phyloP scores from a whole-genome alignment of 2,888 invertebrate genomes.

The Tyria jacobaeae region DNA sequence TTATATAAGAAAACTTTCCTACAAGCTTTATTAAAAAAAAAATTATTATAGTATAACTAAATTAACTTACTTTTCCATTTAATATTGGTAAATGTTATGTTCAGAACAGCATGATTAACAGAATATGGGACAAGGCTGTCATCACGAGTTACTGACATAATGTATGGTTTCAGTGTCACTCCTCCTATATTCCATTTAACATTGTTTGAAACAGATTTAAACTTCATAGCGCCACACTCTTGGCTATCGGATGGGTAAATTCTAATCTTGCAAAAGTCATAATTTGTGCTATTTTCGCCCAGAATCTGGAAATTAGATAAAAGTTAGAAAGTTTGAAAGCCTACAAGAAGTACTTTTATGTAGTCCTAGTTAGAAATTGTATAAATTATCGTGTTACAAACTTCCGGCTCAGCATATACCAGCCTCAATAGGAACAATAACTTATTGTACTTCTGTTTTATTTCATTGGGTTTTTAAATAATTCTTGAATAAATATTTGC shows the following conservation, averaged over 20 bases:
- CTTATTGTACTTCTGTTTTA: no score
- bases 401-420: no score
- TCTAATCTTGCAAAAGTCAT: conserved; percentile 71
- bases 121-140: conserved; percentile 31
- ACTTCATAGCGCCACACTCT: conserved; percentile 72
- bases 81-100: conserved; percentile 80
- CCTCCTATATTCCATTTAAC: conserved; percentile 67
- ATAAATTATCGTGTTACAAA: no score
- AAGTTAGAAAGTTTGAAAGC: no score
- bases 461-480: no score
- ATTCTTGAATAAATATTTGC: no score
- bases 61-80: conserved; percentile 80
- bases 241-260: conserved; percentile 69
- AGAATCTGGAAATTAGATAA: conserved; percentile 63
- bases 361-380: no score
- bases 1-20: not conserved
- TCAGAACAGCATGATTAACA: conserved; percentile 73
- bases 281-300: conserved; percentile 59
- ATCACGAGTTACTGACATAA: conserved; percentile 48
- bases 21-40: not conserved
- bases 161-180: conserved; percentile 74
- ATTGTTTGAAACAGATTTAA: conserved; percentile 70
- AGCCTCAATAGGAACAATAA: no score
- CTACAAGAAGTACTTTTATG: no score
- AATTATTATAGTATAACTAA: not conserved